phyloP scores from a whole-genome alignment of 2,888 invertebrate species.

The Morpho achilles region DNA sequence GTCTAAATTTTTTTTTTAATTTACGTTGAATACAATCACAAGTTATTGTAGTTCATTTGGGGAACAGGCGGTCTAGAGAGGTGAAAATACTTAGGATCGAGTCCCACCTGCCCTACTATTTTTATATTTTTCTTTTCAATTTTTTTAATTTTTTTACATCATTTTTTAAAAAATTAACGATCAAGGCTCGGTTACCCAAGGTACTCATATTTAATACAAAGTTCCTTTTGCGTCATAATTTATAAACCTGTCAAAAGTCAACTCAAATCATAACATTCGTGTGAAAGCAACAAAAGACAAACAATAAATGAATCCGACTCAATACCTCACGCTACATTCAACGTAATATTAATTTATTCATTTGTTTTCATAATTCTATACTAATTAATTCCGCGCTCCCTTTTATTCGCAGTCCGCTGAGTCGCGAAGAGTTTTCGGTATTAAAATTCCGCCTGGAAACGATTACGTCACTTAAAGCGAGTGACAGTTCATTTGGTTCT shows the following conservation, averaged over 20 bases:
- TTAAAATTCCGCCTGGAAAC: constrained; percentile 20
- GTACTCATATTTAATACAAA: too few species aligned
- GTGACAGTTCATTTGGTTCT: constrained; percentile 20
- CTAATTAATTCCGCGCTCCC: constrained; percentile 39
- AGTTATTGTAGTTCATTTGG: too few species aligned
- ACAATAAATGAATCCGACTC: constrained; percentile 6
- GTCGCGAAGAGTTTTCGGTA: constrained; percentile 11
- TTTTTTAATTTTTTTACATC: too few species aligned
- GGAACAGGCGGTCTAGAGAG: too few species aligned
- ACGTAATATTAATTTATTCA: constrained; percentile 36
- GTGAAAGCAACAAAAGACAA: constrained; percentile 7
- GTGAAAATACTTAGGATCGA: too few species aligned
- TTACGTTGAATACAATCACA: too few species aligned
- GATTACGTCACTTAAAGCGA: constrained; percentile 20
- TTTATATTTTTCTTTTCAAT: too few species aligned
- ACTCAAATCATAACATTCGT: background rate
- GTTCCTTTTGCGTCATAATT: too few species aligned
- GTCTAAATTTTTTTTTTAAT: too few species aligned
- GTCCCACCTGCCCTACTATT: too few species aligned
- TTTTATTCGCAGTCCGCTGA: constrained; percentile 23
- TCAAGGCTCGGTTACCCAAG: too few species aligned
- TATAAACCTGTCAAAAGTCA: background rate
- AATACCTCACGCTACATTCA: constrained; percentile 10
- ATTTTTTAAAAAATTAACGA: too few species aligned
- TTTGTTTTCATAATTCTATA: constrained; percentile 48